These are phyloP conservation scores for Rhopilema esculentum DNA, from an alignment of 30 jellyfish, hydroid and myxozoan species.

Conservation along the genomic window DNA sequence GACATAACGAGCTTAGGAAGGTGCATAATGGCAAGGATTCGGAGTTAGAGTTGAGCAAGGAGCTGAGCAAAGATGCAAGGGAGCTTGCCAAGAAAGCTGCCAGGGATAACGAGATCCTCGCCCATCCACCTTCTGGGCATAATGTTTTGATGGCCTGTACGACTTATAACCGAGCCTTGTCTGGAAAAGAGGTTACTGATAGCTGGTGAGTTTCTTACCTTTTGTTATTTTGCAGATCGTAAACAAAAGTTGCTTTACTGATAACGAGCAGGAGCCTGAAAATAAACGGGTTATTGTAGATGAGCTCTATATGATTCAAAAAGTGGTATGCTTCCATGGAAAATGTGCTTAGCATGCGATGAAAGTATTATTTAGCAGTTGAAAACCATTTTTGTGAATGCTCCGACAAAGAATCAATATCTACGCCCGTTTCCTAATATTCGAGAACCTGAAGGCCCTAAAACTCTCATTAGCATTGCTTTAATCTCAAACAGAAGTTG, in stretches of 20 bases:
- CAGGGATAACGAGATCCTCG: conserved; percentile 57
- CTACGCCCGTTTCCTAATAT: too few species aligned
- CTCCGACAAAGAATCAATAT: too few species aligned
- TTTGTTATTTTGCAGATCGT: neutral
- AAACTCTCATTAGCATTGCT: too few species aligned
- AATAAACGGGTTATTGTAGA: too few species aligned
- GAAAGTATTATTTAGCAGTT: too few species aligned
- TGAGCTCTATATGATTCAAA: too few species aligned
- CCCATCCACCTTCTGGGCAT: conserved; percentile 65
- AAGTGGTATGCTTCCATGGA: too few species aligned
- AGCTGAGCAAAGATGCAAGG: conserved; percentile 58
- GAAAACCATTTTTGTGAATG: too few species aligned
- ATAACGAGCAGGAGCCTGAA: neutral
- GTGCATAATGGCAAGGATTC: conserved; percentile 63
- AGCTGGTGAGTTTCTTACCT: conserved; percentile 65
- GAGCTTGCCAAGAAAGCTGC: conserved; percentile 74
- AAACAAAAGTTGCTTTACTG: neutral
- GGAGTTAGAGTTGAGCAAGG: conserved; percentile 43
- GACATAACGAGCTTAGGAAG: conserved; percentile 67
- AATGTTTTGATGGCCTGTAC: conserved; percentile 79
- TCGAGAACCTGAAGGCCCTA: too few species aligned
- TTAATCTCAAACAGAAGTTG: too few species aligned
- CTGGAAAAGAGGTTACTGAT: conserved; percentile 84
- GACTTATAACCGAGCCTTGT: conserved; percentile 65
- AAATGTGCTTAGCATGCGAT: too few species aligned